Percentiles rank a stretch among this genome's conserved stretches.
phyloP scores from a whole-genome alignment of 2,888 invertebrate species.

The Pimpla rufipes region DNA sequence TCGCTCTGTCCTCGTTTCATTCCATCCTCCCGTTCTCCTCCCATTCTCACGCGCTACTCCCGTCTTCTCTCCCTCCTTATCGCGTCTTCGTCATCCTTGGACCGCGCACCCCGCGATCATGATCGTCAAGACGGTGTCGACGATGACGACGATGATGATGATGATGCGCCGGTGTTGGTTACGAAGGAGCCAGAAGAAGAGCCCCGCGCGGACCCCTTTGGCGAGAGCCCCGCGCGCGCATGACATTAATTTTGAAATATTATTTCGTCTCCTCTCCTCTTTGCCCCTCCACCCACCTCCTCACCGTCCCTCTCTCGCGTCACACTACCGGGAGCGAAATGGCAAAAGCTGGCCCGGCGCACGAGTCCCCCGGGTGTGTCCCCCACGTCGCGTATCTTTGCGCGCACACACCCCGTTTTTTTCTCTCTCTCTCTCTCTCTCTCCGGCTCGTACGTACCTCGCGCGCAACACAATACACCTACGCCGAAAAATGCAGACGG shows the following conservation, averaged over 20 bases:
- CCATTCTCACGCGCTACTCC: constrained; percentile 46
- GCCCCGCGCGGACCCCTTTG: constrained; percentile 75
- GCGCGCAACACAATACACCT: constrained; percentile 53
- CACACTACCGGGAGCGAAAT: constrained; percentile 35
- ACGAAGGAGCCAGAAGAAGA: constrained; percentile 75
- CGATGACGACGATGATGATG: constrained; percentile 4
- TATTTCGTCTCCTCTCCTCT: constrained; percentile 77
- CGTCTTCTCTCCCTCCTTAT: constrained; percentile 16
- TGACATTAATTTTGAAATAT: constrained; percentile 84
- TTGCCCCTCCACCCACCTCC: constrained; percentile 5
- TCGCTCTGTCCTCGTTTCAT: constrained; percentile 59
- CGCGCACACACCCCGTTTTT: constrained; percentile 41
- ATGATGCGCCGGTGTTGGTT: constrained; percentile 17
- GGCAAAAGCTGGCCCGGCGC: constrained; percentile 36
- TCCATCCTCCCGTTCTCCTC: constrained; percentile 48
- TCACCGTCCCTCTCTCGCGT: neutral
- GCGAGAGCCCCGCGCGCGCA: constrained; percentile 74
- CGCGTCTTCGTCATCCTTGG: constrained; percentile 27
- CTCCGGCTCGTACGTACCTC: constrained; percentile 18
- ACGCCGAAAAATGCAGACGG: constrained; percentile 46
- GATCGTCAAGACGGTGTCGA: neutral
- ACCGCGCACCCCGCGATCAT: constrained; percentile 21
- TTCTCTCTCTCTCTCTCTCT: neutral
- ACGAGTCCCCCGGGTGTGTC: constrained; percentile 68
- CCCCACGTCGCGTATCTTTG: constrained; percentile 50